Base-by-base conservation (phyloP, 2,797 vertebrate genomes). In the Rhyacichthys aspro region DNA sequence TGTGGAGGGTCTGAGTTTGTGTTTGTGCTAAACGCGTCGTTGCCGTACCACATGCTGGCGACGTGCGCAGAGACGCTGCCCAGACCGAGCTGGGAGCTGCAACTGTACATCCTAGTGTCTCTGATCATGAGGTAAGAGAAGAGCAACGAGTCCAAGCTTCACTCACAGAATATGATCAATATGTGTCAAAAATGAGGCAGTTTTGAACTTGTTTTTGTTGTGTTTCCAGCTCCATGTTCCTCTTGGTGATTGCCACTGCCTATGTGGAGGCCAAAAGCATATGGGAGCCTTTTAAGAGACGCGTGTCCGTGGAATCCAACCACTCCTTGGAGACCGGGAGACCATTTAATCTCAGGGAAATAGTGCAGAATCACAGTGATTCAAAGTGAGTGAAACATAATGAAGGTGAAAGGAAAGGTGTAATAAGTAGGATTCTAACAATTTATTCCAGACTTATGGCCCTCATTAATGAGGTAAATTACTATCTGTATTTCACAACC, bases 191-290 rank as follows among this genome's bases (percentile, higher is more conserved):
- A 11, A 52, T 16, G 4, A 16, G 8, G 12, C 23, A 14, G 14
- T 48, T 42, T 42, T n/a, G 15, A 4, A 28, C 8, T 7, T 1
- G 14, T 15, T n/a, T 8, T 45, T 18, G 11, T 11, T 67, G 36
- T 60, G 3, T 63, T 39, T 78, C 15, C 87, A 98, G 98, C 69
- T 93, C 91, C n/a, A 96, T 98, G 86, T 98, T 98, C 87, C 94
- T 99, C 70, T 83, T 99, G 90, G 98, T 98, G 60, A 96, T 98
- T 38, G 94, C 93, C 88, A 94, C 95, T 19, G 96, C 98, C 62
- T 99, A 97, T 83, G 88, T 99, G 90, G 98, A 99, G 92, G 98
- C 98, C 82, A 95, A 98, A 90, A 96, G 96, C 88, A 97, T 98
- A 71, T 99, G 98, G 98, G 96, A 98, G 82, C 95, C 96, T 18